Evolutionary conservation across 2,888 invertebrate genomes (phyloP).

Genomic region (Scaeva pyrastri): DNA sequence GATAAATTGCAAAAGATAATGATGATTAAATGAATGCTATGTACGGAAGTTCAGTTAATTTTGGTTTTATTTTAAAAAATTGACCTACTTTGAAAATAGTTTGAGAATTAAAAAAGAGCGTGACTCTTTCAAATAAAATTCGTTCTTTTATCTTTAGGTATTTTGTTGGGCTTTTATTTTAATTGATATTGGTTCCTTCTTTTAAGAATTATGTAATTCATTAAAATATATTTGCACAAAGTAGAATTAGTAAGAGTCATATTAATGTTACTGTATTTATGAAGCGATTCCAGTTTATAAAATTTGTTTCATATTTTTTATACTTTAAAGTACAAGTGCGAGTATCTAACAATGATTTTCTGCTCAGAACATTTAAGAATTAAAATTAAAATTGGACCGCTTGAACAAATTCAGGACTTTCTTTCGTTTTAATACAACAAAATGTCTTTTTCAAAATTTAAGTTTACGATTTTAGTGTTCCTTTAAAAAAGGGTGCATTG

Average conservation of each 20-base stretch:
- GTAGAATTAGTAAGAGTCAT: too few relatives aligned
- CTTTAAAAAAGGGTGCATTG: too few relatives aligned
- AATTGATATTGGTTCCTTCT: background rate
- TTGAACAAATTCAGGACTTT: too few relatives aligned
- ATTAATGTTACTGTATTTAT: too few relatives aligned
- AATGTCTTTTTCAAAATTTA: too few relatives aligned
- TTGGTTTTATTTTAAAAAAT: background rate
- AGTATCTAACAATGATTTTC: too few relatives aligned
- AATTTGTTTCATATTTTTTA: too few relatives aligned
- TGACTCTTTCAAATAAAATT: background rate
- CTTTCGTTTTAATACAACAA: too few relatives aligned
- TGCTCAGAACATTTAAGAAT: too few relatives aligned
- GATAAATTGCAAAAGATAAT: background rate
- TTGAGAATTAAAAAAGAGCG: background rate
- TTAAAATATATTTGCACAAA: background rate
- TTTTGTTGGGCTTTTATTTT: background rate
- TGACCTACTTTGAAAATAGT: background rate
- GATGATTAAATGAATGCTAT: conserved; percentile 17
- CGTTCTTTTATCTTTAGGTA: background rate
- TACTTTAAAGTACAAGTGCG: background rate
- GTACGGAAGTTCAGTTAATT: background rate
- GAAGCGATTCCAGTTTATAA: too few relatives aligned
- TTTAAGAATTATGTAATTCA: background rate
- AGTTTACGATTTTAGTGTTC: too few relatives aligned
- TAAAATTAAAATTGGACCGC: too few relatives aligned